Base-by-base conservation (phyloP, 2,888 invertebrate species). In the Priapulus caudatus region DNA sequence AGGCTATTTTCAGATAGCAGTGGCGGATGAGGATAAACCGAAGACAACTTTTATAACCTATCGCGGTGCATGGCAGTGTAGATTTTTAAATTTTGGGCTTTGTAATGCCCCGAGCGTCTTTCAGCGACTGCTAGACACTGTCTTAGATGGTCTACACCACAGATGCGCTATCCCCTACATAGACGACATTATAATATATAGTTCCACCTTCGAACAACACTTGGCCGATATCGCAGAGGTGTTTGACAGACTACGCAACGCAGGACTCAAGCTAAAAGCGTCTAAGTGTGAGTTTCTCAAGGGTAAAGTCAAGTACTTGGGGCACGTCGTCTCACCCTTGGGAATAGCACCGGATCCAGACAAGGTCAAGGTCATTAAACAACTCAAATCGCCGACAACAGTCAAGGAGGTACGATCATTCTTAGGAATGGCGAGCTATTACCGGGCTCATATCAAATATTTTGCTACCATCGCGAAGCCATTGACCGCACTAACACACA, bases 331-430 rank as follows among this genome's bases (percentile, higher is more conserved):
- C 10, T 33, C 33, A 10, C 33, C 5, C 10, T n/a, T 10, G n/a
- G 33, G 33, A 33, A 33, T 45, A 15, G 45, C 45, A 10, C 10
- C 45, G 5, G 45, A 45, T 45, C 45, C 45, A 15, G 45, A 45
- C 16, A 45, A 45, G 18, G 18, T 45, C 16, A 15, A 5, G n/a
- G 45, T 18, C 5, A 18, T 45, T 18, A 45, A 45, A 45, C 10
- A n/a, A 5, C 5, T 45, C 16, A 15, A 10, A 15, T 10, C 18
- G 10, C 45, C 45, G 5, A 45, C n/a, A 15, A 18, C 10, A n/a
- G 16, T n/a, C 10, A 45, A 45, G 18, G 16, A 10, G 16, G 5
- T 45, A 45, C 5, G 45, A 45, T n/a, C n/a, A 10, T 45, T 45
- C 16, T 18, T 45, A n/a, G 45, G 10, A 45, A n/a, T 45, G 16